Conservation (phyloP, 2,888 invertebrate genomes). For the Meloe dianella region DNA sequence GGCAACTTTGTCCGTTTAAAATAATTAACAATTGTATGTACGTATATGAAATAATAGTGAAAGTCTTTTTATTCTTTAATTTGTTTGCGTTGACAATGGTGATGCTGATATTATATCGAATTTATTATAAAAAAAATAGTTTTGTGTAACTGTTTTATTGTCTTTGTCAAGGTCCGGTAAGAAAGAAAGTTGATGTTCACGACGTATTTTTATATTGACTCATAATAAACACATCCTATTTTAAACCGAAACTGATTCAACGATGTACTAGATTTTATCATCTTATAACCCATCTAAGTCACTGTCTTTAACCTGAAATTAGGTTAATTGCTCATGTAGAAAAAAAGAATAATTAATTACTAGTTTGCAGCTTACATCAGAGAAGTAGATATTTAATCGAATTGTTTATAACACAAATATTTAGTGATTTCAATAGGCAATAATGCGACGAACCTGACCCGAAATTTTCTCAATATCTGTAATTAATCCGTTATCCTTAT, state of each 20-base stretch:
- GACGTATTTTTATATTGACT: conserved; percentile 24
- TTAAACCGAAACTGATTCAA: neutral
- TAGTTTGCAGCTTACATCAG: neutral
- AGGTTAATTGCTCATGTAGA: neutral
- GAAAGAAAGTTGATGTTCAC: conserved; percentile 21
- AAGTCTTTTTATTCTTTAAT: conserved; percentile 21
- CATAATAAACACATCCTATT: conserved; percentile 15
- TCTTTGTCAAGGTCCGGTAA: conserved; percentile 31
- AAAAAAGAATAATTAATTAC: neutral
- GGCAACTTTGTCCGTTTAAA: neutral
- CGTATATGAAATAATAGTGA: conserved; percentile 18
- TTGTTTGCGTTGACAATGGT: conserved; percentile 16
- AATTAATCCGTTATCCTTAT: no score
- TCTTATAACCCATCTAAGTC: conserved; percentile 3
- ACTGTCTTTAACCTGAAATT: conserved; percentile 4
- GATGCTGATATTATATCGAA: neutral
- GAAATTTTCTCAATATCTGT: neutral
- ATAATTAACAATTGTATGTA: neutral
- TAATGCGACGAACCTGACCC: neutral
- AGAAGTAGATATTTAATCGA: no score
- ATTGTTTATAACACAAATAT: neutral
- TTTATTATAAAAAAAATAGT: conserved; percentile 1
- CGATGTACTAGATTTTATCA: neutral
- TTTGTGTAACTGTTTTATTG: conserved; percentile 21
- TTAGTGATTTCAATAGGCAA: neutral